A percentile compares a stretch with the other conserved stretches of the same genome.
Conservation (phyloP, 2,888 invertebrate species). For the Auanema sp. region DNA sequence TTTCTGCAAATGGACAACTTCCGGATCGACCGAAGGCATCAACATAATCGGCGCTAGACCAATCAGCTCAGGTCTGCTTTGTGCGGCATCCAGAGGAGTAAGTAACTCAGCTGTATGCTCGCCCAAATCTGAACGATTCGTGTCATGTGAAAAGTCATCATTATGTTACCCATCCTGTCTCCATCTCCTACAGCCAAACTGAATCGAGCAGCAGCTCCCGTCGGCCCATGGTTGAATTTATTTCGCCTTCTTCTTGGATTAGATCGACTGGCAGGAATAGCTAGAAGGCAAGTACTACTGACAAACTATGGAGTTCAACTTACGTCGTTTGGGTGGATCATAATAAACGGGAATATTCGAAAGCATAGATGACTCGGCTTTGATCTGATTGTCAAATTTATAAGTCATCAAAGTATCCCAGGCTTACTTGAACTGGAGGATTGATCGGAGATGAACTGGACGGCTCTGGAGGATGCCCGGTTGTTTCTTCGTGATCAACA, state of each 20-base stretch:
- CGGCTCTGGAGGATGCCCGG: no score
- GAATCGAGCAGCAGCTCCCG: slow-evolving; percentile 31
- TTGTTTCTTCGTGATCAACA: no score
- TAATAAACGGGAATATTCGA: no score
- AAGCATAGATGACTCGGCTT: no score
- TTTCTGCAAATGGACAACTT: slow-evolving; percentile 43
- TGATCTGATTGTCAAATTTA: no score
- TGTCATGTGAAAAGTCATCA: background rate
- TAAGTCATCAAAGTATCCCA: no score
- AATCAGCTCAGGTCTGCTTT: slow-evolving; percentile 16
- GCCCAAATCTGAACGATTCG: slow-evolving; percentile 5
- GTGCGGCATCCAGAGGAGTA: slow-evolving; percentile 11
- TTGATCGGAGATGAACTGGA: no score
- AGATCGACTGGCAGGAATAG: background rate
- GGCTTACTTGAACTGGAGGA: no score
- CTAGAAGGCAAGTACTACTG: no score
- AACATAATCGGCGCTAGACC: slow-evolving; percentile 40
- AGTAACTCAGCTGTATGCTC: slow-evolving; percentile 12
- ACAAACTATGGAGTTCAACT: no score
- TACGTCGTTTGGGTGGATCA: no score
- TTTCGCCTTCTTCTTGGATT: slow-evolving; percentile 2
- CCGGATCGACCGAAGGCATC: slow-evolving; percentile 36
- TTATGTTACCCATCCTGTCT: slow-evolving; percentile 26
- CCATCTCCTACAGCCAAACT: slow-evolving; percentile 29
- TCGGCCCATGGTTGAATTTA: slow-evolving; percentile 18